Evolutionary conservation across 2,113 vertebrate species (phyloP).

Genomic region (Stigmatopora argus): DNA sequence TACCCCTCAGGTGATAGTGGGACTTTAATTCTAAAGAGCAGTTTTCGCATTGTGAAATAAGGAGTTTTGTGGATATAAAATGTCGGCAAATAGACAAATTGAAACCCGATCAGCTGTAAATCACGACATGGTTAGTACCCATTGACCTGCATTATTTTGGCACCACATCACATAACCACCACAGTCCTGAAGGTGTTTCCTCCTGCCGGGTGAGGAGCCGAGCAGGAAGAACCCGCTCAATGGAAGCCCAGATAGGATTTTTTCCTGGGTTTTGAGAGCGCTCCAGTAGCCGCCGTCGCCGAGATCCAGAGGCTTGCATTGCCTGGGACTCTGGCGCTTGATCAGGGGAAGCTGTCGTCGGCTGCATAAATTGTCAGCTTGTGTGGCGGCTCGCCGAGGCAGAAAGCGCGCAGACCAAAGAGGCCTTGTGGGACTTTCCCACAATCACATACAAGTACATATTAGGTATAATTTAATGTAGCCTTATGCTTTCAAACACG

Average conservation of each 20-base stretch:
- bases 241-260: slow-evolving; percentile 63
- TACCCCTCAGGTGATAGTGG: too few species aligned
- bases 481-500: slow-evolving; percentile 42
- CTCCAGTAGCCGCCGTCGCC: slow-evolving; percentile 70
- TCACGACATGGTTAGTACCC: slow-evolving; percentile 11
- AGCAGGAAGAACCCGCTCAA: slow-evolving; percentile 41
- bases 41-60: too few species aligned
- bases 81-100: too few species aligned
- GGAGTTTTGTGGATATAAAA: too few species aligned
- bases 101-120: too few species aligned
- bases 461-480: slow-evolving; percentile 56
- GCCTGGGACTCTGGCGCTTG: slow-evolving; percentile 74
- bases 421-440: slow-evolving; percentile 70
- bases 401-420: slow-evolving; percentile 66
- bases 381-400: slow-evolving; percentile 71
- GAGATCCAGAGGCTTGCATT: slow-evolving; percentile 71
- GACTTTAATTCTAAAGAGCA: too few species aligned
- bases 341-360: slow-evolving; percentile 82
- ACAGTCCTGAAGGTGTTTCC: slow-evolving; percentile 53
- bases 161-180: slow-evolving; percentile 15
- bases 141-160: slow-evolving; percentile 2
- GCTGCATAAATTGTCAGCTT: slow-evolving; percentile 77
- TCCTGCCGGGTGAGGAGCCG: slow-evolving; percentile 19
- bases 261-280: slow-evolving; percentile 73
- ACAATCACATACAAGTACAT: slow-evolving; percentile 56